These are phyloP conservation scores for Pterophyllum scalare DNA, from an alignment of 2,113 vertebrate species.

Conservation along the genomic window DNA sequence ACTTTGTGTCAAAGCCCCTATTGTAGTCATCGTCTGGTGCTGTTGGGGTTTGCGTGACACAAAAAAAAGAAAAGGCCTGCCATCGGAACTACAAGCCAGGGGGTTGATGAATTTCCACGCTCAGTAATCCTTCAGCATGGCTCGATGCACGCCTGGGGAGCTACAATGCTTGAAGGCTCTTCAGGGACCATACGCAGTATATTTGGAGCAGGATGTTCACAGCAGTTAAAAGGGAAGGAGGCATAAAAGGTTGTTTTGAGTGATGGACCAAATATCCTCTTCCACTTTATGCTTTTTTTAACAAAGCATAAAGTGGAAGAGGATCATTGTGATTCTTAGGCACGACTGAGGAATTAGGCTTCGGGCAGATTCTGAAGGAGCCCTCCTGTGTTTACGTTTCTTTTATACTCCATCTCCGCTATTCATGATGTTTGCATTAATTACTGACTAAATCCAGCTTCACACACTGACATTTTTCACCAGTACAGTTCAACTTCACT, in stretches of 20 bases:
- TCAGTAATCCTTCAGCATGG: conserved; percentile 52
- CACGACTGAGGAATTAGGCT: conserved; percentile 8
- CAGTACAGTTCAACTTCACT: neutral
- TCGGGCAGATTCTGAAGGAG: neutral
- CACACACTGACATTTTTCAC: conserved; percentile 39
- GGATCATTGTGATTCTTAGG: conserved; percentile 6
- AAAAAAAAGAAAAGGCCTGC: conserved; percentile 33
- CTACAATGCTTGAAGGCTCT: conserved; percentile 37
- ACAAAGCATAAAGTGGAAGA: neutral
- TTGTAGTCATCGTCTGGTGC: conserved; percentile 21
- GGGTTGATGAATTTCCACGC: conserved; percentile 50
- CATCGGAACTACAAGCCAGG: conserved; percentile 4
- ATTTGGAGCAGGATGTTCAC: conserved; percentile 30
- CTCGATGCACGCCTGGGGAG: conserved; percentile 48
- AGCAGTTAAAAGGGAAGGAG: conserved; percentile 14
- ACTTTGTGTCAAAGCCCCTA: conserved; percentile 9
- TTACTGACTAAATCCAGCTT: conserved; percentile 46
- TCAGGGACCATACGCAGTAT: conserved; percentile 24
- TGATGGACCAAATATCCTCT: conserved; percentile 15
- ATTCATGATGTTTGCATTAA: conserved; percentile 41
- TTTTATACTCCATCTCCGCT: conserved; percentile 21
- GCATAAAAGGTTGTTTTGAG: conserved; percentile 26
- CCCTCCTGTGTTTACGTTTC: conserved; percentile 26
- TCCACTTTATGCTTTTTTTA: conserved; percentile 21
- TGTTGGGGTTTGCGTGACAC: conserved; percentile 8